Conservation (phyloP, 1,140 invertebrate species). For the Ectropis grisescens region DNA sequence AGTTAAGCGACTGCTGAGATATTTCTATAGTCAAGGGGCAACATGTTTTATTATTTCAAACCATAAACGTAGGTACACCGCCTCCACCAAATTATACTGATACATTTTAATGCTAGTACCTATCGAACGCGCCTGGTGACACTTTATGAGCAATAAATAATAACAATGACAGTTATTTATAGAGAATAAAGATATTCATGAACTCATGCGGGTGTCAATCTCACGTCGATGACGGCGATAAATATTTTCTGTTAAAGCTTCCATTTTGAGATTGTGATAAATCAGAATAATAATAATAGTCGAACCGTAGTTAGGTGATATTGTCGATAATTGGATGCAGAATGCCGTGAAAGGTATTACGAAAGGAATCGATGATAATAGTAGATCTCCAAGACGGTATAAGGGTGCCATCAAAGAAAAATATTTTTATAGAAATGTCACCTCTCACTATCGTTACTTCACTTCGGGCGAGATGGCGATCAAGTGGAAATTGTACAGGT, state of each 20-base stretch:
- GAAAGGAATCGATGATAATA: no score
- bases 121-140: slow-evolving; percentile 28
- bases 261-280: slow-evolving; percentile 1
- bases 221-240: slow-evolving; percentile 7
- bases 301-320: no score
- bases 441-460: no score
- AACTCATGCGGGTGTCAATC: slow-evolving; percentile 21
- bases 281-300: no score
- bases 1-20: no score
- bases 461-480: no score
- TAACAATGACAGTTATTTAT: slow-evolving; percentile 28
- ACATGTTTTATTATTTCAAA: slow-evolving; percentile 60
- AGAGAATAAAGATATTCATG: slow-evolving; percentile 22
- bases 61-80: slow-evolving; percentile 36
- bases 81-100: slow-evolving; percentile 37
- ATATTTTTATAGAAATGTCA: no score
- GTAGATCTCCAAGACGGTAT: no score
- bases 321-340: no score
- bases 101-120: slow-evolving; percentile 33
- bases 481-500: no score
- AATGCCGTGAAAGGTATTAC: no score
- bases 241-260: slow-evolving; percentile 3
- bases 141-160: slow-evolving; percentile 39
- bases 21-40: slow-evolving; percentile 52
- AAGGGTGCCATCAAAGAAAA: no score